phyloP scores from a whole-genome alignment of 2,113 vertebrate species.

The Trachemys scripta region DNA sequence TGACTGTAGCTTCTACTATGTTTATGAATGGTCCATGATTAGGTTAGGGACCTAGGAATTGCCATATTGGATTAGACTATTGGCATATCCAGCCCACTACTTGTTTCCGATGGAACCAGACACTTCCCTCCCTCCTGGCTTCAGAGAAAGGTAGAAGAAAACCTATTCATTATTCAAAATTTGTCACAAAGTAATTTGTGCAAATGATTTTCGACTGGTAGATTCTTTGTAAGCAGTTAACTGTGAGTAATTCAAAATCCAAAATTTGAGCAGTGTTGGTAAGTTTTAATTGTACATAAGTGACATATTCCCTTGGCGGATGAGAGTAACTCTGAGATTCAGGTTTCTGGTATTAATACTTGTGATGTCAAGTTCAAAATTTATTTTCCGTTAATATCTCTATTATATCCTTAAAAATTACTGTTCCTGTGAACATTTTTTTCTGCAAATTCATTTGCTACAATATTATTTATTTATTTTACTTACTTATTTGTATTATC shows the following conservation, averaged over 20 bases:
- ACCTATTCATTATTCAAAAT: background rate
- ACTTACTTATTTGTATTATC: no score
- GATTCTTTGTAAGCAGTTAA: background rate
- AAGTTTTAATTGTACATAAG: background rate
- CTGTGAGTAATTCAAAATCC: background rate
- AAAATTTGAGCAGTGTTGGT: background rate
- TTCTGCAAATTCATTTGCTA: no score
- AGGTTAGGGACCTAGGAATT: slow-evolving; percentile 45
- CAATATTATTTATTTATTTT: no score
- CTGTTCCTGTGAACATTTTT: background rate
- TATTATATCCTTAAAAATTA: background rate
- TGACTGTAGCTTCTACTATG: slow-evolving; percentile 55
- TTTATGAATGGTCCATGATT: slow-evolving; percentile 38
- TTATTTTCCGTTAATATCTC: background rate
- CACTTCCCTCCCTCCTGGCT: background rate
- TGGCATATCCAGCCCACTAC: background rate
- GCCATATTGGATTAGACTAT: background rate
- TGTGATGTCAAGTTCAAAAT: background rate
- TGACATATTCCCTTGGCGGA: background rate
- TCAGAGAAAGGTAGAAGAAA: background rate
- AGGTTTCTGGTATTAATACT: background rate
- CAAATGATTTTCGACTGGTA: background rate
- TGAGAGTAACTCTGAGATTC: background rate
- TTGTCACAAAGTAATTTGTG: background rate
- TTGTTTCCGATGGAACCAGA: background rate